Evolutionary conservation across 2,888 invertebrate species (phyloP).

Genomic region (Watsonalla cultraria): DNA sequence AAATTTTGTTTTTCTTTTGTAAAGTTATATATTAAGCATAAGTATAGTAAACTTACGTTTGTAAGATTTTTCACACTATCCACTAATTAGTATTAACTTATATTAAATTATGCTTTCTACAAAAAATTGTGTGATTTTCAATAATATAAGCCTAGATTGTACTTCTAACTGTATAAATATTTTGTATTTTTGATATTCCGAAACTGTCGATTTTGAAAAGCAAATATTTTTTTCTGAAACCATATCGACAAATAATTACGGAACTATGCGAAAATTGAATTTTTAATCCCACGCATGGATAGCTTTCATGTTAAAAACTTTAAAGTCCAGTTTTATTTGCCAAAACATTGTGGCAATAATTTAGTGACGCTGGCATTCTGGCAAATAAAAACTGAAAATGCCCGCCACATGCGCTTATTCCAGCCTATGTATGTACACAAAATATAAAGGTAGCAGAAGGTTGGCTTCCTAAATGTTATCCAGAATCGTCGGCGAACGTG

Average conservation of each 20-base stretch:
- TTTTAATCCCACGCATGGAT: slow-evolving; percentile 38
- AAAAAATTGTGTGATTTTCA: no score
- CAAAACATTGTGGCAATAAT: slow-evolving; percentile 48
- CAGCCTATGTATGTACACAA: slow-evolving; percentile 13
- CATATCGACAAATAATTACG: not conserved
- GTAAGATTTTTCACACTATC: no score
- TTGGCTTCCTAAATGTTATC: no score
- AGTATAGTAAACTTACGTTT: no score
- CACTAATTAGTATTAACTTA: no score
- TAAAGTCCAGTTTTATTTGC: slow-evolving; percentile 35
- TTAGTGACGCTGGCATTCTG: slow-evolving; percentile 28
- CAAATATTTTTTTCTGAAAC: not conserved
- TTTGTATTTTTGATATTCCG: not conserved
- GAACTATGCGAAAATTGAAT: slow-evolving; percentile 34
- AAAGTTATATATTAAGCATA: no score
- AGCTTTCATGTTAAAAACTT: slow-evolving; percentile 25
- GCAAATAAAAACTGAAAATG: slow-evolving; percentile 26
- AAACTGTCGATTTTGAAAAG: not conserved
- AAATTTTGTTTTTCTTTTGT: no score
- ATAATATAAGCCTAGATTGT: no score
- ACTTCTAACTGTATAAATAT: no score
- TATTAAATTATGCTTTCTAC: no score
- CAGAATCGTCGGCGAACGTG: no score
- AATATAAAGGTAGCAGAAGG: no score
- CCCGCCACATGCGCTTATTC: slow-evolving; percentile 17